phyloP scores from a whole-genome alignment of 1,140 invertebrate genomes.

The Arion vulgaris region DNA sequence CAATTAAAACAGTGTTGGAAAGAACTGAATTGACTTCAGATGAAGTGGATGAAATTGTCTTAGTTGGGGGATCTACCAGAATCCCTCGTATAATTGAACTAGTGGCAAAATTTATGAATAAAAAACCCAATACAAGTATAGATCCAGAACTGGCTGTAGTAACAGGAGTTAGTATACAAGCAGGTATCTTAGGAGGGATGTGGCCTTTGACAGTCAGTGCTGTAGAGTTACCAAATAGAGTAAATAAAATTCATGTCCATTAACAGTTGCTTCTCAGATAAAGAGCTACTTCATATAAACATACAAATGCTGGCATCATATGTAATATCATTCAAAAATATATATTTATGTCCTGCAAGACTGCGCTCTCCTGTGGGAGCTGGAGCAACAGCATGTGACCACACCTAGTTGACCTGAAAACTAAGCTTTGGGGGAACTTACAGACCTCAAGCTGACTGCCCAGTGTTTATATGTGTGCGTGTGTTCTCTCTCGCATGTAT shows the following conservation, averaged over 20 bases:
- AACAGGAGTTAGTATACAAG: constrained; percentile 75
- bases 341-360: too few relatives aligned
- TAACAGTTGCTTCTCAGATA: neutral
- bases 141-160: constrained; percentile 76
- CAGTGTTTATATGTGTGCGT: too few relatives aligned
- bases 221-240: constrained; percentile 71
- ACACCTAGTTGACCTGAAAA: too few relatives aligned
- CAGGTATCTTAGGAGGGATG: constrained; percentile 75
- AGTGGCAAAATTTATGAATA: constrained; percentile 70
- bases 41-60: constrained; percentile 74
- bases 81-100: constrained; percentile 73
- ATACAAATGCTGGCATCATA: too few relatives aligned
- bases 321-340: too few relatives aligned
- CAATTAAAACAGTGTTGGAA: constrained; percentile 79
- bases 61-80: constrained; percentile 75
- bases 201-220: constrained; percentile 76
- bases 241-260: constrained; percentile 71
- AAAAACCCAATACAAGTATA: constrained; percentile 72
- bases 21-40: constrained; percentile 82
- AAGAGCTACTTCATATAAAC: too few relatives aligned
- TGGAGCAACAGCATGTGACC: too few relatives aligned
- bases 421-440: too few relatives aligned
- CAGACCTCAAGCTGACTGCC: too few relatives aligned
- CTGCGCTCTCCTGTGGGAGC: too few relatives aligned
- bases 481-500: too few relatives aligned